Percentiles rank a stretch among this genome's conserved stretches.
These are phyloP conservation scores for Diglossa cyanea DNA, from an alignment of 2,797 vertebrate genomes.

Conservation along the genomic window DNA sequence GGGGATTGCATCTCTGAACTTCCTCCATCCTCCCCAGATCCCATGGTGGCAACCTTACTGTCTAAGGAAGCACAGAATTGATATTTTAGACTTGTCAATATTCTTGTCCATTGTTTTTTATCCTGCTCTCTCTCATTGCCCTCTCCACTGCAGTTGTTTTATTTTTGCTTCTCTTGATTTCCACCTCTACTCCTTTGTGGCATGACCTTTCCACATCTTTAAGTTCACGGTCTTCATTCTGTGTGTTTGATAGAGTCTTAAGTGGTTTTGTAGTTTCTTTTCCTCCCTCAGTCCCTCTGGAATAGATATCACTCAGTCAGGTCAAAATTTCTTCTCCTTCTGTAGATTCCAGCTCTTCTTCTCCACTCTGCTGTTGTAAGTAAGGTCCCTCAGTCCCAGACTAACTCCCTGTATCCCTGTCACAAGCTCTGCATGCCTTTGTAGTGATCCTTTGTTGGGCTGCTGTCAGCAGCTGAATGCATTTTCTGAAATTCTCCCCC, in stretches of 20 bases:
- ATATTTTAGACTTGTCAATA: not conserved
- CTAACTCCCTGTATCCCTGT: not conserved
- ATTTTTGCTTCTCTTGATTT: slow-evolving; percentile 64
- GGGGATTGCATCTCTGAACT: not conserved
- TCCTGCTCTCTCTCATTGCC: not conserved
- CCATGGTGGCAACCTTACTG: not conserved
- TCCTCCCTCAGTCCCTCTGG: not conserved
- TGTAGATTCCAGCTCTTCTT: not conserved
- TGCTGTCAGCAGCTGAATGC: not conserved
- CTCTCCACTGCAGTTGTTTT: not conserved
- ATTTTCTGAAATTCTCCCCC: not conserved
- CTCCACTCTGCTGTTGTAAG: not conserved
- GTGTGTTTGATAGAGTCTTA: slow-evolving; percentile 36
- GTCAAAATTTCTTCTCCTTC: not conserved
- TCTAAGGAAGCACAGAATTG: not conserved
- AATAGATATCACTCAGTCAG: not conserved
- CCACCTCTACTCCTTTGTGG: slow-evolving; percentile 37
- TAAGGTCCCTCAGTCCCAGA: not conserved
- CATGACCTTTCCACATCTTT: slow-evolving; percentile 38
- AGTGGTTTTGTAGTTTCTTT: slow-evolving; percentile 27
- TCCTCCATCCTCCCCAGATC: not conserved
- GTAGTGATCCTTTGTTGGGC: not conserved
- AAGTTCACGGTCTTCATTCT: slow-evolving; percentile 5
- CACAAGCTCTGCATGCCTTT: not conserved
- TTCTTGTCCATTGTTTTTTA: not conserved